Percentiles rank a stretch among this genome's conserved stretches.
Conservation (phyloP, 1,140 invertebrate genomes). For the Steinernema feltiae region DNA sequence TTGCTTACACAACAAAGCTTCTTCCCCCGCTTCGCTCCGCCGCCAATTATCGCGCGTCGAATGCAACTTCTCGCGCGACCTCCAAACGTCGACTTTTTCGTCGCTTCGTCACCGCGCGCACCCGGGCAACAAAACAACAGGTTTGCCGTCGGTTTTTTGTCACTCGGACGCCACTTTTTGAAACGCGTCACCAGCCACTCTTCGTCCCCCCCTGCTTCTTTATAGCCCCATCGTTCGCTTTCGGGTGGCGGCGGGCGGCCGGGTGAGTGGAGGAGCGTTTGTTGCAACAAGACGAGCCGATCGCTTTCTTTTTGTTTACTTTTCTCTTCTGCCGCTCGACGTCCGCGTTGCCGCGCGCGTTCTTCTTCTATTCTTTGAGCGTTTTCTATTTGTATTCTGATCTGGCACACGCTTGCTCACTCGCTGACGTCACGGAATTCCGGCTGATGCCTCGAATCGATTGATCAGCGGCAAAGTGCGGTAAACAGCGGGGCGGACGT, state of each 20-base stretch:
- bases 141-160: neutral
- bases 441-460: neutral
- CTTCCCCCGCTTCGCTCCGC: no score
- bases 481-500: neutral
- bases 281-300: no score
- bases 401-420: neutral
- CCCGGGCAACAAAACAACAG: neutral
- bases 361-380: neutral
- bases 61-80: no score
- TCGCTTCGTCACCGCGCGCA: no score
- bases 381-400: constrained; percentile 15
- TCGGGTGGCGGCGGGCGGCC: no score
- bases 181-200: neutral
- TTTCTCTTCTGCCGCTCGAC: neutral
- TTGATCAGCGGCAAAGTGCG: neutral
- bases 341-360: neutral
- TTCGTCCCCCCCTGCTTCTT: neutral
- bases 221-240: neutral
- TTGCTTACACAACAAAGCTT: no score
- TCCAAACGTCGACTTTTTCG: no score
- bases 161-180: neutral
- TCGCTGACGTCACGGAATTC: neutral
- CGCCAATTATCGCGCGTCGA: no score
- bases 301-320: constrained; percentile 11
- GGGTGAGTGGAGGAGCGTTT: no score